Evolutionary conservation across 2,888 invertebrate genomes (phyloP).

Genomic region (Drosophila gaucha): DNA sequence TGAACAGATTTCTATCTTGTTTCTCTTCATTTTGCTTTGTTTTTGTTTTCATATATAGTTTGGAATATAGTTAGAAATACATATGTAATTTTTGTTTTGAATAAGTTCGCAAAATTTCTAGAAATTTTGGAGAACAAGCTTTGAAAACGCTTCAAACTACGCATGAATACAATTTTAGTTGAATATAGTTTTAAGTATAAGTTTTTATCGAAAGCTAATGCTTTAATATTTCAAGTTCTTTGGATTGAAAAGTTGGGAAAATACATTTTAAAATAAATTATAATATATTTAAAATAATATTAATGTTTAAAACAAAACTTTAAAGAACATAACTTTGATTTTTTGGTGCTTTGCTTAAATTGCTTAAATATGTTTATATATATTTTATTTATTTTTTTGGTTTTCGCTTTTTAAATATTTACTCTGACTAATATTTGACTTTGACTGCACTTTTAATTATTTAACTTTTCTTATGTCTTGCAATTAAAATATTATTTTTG

Average conservation of each 20-base stretch:
- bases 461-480: constrained; percentile 33
- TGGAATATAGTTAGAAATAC: constrained; percentile 63
- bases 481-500: constrained; percentile 48
- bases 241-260: constrained; percentile 33
- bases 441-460: constrained; percentile 44
- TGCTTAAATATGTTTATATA: constrained; percentile 45
- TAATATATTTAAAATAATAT: background rate
- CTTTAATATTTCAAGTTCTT: constrained; percentile 34
- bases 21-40: constrained; percentile 13
- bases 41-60: constrained; percentile 25
- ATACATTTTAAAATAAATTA: constrained; percentile 4
- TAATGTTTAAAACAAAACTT: background rate
- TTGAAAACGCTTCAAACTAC: constrained; percentile 83
- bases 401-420: constrained; percentile 44
- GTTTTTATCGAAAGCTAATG: constrained; percentile 48
- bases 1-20: constrained; percentile 37
- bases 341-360: constrained; percentile 41
- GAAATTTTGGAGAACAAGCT: constrained; percentile 81
- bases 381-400: constrained; percentile 34
- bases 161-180: constrained; percentile 74
- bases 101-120: constrained; percentile 79
- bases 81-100: constrained; percentile 55
- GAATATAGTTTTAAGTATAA: constrained; percentile 62
- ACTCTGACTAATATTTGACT: constrained; percentile 72
- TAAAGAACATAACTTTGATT: constrained; percentile 11